Evolutionary conservation across 1,140 invertebrate genomes (phyloP).

Genomic region (Trichonephila clavata): DNA sequence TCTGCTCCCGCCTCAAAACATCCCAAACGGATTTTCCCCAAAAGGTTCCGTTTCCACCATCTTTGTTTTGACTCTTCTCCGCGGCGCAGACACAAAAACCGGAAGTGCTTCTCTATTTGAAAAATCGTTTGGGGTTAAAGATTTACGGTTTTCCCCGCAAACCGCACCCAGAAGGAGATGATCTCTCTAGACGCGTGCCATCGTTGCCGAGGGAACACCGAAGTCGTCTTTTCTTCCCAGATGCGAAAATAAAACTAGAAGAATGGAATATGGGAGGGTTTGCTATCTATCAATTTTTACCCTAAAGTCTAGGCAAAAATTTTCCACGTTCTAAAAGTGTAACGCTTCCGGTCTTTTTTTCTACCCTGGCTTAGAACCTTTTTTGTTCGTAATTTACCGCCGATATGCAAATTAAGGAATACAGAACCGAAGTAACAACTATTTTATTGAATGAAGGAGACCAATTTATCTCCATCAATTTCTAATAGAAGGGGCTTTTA

Average conservation of each 20-base stretch:
- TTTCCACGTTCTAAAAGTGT: slow-evolving; percentile 4
- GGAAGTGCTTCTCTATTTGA: slow-evolving; percentile 32
- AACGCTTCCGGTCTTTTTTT: slow-evolving; percentile 60
- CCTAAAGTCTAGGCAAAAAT: neutral
- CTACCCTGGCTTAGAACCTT: neutral
- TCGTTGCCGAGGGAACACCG: slow-evolving; percentile 1
- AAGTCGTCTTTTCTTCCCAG: neutral
- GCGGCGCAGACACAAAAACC: neutral
- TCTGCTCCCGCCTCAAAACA: neutral
- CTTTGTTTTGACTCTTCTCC: slow-evolving; percentile 42
- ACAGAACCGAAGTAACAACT: slow-evolving; percentile 31
- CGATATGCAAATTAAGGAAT: slow-evolving; percentile 70
- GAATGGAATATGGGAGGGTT: slow-evolving; percentile 39
- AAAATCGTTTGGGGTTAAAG: slow-evolving; percentile 53
- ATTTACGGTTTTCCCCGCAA: slow-evolving; percentile 49
- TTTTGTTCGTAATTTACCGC: slow-evolving; percentile 56
- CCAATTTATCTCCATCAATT: slow-evolving; percentile 69
- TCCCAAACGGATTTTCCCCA: neutral
- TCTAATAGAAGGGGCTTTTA: slow-evolving; percentile 61
- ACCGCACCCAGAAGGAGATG: slow-evolving; percentile 42
- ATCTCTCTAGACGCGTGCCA: slow-evolving; percentile 59
- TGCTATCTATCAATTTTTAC: slow-evolving; percentile 71
- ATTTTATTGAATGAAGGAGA: slow-evolving; percentile 35
- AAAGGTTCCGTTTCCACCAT: slow-evolving; percentile 23
- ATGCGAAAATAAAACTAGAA: slow-evolving; percentile 48